Conservation (phyloP, 2,797 vertebrate genomes). For the Poecilia velifera region DNA sequence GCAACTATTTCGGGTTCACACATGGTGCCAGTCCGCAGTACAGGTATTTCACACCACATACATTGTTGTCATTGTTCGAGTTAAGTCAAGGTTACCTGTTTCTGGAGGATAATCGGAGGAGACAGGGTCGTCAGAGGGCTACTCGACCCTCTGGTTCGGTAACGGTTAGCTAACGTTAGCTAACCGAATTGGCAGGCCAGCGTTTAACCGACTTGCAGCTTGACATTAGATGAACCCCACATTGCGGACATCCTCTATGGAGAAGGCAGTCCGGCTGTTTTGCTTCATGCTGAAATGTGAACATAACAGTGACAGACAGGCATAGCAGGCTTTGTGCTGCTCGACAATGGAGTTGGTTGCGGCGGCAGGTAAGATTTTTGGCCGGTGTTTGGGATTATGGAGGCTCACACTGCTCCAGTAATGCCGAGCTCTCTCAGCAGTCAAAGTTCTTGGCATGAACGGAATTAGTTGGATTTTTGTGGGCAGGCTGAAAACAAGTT, state of each 20-base stretch:
- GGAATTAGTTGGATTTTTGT: background rate
- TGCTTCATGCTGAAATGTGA: too few relatives aligned
- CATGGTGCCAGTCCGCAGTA: slow-evolving; percentile 81
- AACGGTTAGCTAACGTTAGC: slow-evolving; percentile 57
- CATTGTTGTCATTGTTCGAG: slow-evolving; percentile 34
- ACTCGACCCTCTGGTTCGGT: slow-evolving; percentile 45
- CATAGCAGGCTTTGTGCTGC: background rate
- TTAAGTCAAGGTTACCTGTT: background rate
- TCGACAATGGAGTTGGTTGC: background rate
- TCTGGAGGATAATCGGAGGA: background rate
- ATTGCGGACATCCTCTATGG: background rate
- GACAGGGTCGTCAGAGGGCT: slow-evolving; percentile 5
- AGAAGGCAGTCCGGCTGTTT: background rate
- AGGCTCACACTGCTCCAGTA: slow-evolving; percentile 1
- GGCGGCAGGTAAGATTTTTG: slow-evolving; percentile 14
- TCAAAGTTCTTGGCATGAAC: background rate
- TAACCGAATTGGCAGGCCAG: slow-evolving; percentile 54
- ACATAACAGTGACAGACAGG: background rate
- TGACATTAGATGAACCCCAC: slow-evolving; percentile 7
- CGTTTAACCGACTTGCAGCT: slow-evolving; percentile 19
- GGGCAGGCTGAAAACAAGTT: background rate
- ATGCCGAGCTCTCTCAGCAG: background rate
- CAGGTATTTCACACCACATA: slow-evolving; percentile 78
- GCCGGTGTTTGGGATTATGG: slow-evolving; percentile 34
- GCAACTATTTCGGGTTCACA: slow-evolving; percentile 81